Evolutionary conservation across 2,888 invertebrate genomes (phyloP).

Genomic region (Eristalis intricaria): DNA sequence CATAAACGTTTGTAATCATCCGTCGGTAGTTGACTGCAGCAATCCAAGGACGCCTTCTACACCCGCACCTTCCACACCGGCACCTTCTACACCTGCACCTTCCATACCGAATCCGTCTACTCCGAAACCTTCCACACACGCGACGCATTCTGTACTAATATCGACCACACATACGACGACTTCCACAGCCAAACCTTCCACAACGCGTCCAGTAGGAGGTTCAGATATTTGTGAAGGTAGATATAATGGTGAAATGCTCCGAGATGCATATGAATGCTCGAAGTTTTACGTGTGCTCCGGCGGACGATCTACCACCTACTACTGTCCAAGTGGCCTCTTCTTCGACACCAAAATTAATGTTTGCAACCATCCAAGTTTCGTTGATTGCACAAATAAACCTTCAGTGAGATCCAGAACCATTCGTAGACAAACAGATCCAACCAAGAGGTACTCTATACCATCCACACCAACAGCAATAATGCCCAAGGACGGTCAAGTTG

Average conservation of each 20-base stretch:
- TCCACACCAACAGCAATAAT: background rate
- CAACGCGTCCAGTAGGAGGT: background rate
- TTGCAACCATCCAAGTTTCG: background rate
- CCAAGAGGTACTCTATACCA: background rate
- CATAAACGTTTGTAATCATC: background rate
- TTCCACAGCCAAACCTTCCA: background rate
- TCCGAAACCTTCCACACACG: background rate
- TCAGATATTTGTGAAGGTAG: background rate
- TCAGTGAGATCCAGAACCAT: background rate
- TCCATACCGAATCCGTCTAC: background rate
- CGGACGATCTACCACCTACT: background rate
- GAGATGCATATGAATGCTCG: background rate
- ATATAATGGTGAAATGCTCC: background rate
- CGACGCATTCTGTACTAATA: background rate
- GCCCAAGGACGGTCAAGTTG: constrained; percentile 31
- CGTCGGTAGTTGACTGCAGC: background rate
- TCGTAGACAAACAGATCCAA: background rate
- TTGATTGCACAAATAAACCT: background rate
- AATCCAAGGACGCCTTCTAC: background rate
- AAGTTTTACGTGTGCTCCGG: background rate
- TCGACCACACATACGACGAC: background rate
- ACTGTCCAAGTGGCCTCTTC: background rate
- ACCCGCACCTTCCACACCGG: background rate
- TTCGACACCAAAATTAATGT: background rate
- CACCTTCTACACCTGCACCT: background rate